A percentile compares a stretch with the other conserved stretches of the same genome.
Conservation (phyloP, 2,113 vertebrate species). For the Acinonyx jubatus region DNA sequence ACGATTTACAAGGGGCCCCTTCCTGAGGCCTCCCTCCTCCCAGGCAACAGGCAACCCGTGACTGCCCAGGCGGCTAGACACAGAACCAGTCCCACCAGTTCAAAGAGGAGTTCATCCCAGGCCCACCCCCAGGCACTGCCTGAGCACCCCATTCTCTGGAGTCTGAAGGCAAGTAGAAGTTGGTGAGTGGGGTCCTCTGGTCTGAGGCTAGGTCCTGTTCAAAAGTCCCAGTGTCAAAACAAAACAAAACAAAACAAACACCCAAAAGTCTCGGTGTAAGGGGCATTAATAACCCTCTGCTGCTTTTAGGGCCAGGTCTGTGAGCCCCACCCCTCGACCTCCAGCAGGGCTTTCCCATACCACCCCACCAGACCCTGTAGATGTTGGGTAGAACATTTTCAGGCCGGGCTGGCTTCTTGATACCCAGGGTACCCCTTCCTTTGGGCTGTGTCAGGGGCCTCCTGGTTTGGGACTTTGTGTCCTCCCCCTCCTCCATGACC, state of each 20-base stretch:
- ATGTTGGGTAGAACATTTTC: neutral
- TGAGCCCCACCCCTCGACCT: neutral
- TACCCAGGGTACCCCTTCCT: neutral
- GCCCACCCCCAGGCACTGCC: constrained; percentile 53
- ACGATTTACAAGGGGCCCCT: constrained; percentile 79
- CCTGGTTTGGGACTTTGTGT: neutral
- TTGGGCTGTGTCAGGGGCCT: neutral
- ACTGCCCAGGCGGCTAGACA: constrained; percentile 72
- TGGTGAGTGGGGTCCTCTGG: neutral
- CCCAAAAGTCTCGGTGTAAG: neutral
- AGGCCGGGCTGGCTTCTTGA: neutral
- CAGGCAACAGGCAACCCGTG: constrained; percentile 70
- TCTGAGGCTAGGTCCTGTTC: neutral
- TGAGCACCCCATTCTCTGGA: constrained; percentile 35
- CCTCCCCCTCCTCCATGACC: neutral
- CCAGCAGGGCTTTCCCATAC: neutral
- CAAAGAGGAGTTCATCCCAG: constrained; percentile 74
- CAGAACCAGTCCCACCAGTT: constrained; percentile 82
- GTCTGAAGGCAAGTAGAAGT: neutral
- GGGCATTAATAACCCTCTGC: neutral
- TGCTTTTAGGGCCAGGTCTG: neutral
- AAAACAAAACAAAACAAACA: no score
- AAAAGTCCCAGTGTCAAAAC: neutral
- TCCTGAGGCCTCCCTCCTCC: constrained; percentile 73
- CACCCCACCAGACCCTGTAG: neutral